A percentile compares a stretch with the other conserved stretches of the same genome.
phyloP scores from a whole-genome alignment of 2,888 invertebrate genomes.

The Steinernema scapterisci region DNA sequence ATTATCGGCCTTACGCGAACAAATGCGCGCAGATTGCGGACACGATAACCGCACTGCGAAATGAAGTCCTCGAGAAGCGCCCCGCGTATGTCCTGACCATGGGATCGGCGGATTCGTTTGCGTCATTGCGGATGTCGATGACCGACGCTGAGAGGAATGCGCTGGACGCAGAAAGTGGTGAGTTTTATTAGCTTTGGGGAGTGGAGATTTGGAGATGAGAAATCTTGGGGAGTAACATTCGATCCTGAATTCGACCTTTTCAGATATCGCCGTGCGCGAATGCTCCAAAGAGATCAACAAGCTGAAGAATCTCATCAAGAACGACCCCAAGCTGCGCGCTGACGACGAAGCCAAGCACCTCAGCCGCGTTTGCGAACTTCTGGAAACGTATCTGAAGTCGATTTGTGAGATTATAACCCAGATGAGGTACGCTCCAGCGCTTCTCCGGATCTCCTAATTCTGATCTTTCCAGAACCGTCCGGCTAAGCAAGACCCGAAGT shows the following conservation, averaged over 20 bases:
- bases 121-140: slow-evolving; percentile 40
- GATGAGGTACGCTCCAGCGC: slow-evolving; percentile 39
- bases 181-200: slow-evolving; percentile 15
- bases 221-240: not conserved
- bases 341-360: slow-evolving; percentile 47
- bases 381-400: slow-evolving; percentile 47
- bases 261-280: slow-evolving; percentile 48
- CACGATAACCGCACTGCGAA: slow-evolving; percentile 45
- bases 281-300: slow-evolving; percentile 42
- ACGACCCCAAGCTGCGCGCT: slow-evolving; percentile 39
- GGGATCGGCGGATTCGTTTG: slow-evolving; percentile 36
- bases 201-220: slow-evolving; percentile 10
- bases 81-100: slow-evolving; percentile 46
- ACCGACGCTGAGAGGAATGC: slow-evolving; percentile 47
- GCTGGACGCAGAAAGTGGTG: slow-evolving; percentile 50
- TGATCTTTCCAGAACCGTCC: slow-evolving; percentile 39
- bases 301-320: slow-evolving; percentile 38
- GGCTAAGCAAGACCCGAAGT: slow-evolving; percentile 44
- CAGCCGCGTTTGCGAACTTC: slow-evolving; percentile 37
- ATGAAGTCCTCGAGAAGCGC: slow-evolving; percentile 50
- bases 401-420: slow-evolving; percentile 45
- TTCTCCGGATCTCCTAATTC: not conserved
- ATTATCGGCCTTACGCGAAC: slow-evolving; percentile 41
- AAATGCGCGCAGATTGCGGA: slow-evolving; percentile 43
- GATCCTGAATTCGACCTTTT: slow-evolving; percentile 30